Percentiles rank a stretch among this genome's conserved stretches.
phyloP scores from a whole-genome alignment of 2,888 invertebrate species.

The Lepidochitona cinerea region DNA sequence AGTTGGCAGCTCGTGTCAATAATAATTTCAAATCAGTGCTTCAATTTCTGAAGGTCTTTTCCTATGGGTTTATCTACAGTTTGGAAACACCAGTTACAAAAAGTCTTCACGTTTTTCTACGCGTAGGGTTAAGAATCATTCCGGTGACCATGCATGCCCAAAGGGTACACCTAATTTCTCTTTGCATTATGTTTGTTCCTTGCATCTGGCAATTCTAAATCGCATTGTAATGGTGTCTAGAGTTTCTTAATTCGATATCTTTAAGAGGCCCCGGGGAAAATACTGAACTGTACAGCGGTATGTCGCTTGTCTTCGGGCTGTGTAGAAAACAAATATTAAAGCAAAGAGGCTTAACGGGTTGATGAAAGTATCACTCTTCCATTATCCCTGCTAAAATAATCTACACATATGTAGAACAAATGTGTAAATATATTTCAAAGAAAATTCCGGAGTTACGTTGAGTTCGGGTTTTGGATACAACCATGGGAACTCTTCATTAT shows the following conservation, averaged over 20 bases:
- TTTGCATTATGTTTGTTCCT: too few relatives aligned
- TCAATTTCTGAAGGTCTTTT: too few relatives aligned
- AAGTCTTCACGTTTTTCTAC: too few relatives aligned
- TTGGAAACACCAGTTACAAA: too few relatives aligned
- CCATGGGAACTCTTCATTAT: neutral
- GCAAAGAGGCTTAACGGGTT: neutral
- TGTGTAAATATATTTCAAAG: conserved; percentile 8
- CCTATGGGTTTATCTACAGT: too few relatives aligned
- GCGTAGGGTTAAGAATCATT: too few relatives aligned
- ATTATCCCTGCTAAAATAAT: neutral
- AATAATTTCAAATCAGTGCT: too few relatives aligned
- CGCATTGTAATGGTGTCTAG: neutral
- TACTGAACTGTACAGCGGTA: neutral
- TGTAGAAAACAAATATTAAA: neutral
- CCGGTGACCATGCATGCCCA: too few relatives aligned
- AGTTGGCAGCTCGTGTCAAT: too few relatives aligned
- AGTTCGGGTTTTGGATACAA: neutral
- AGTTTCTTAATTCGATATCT: neutral
- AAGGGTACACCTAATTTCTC: too few relatives aligned
- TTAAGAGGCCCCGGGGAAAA: neutral
- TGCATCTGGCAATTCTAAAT: neutral
- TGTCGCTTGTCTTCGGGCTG: neutral
- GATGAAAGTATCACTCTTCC: neutral
- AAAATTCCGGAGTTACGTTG: neutral
- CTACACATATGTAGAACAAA: conserved; percentile 4